A percentile compares a stretch with the other conserved stretches of the same genome.
Conservation (phyloP, 2,797 vertebrate species). For the Acrossocheilus fasciatus region DNA sequence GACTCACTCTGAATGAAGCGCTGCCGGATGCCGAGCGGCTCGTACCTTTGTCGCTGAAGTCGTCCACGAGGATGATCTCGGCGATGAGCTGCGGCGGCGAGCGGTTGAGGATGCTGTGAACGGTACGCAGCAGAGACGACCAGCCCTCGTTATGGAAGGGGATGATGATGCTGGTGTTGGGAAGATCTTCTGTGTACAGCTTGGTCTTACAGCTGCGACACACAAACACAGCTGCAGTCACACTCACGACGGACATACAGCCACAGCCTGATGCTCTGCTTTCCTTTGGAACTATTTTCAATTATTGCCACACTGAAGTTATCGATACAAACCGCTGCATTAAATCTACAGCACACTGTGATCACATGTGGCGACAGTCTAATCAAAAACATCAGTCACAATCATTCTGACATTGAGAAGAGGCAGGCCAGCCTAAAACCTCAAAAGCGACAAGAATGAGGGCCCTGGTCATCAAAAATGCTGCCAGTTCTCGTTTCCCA, state of each 20-base stretch:
- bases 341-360: not conserved
- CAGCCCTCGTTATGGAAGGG: constrained; percentile 99
- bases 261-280: not conserved
- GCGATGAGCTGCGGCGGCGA: constrained; percentile 90
- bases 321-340: not conserved
- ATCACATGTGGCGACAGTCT: not conserved
- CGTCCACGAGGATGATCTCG: constrained; percentile 94
- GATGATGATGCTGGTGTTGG: constrained; percentile 96
- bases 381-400: not conserved
- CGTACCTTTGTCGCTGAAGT: constrained; percentile 96
- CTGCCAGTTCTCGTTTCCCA: not conserved
- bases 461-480: not conserved
- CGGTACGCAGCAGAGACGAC: constrained; percentile 94
- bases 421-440: not conserved
- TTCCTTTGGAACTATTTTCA: not conserved
- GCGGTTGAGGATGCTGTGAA: constrained; percentile 94
- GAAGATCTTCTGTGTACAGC: constrained; percentile 88
- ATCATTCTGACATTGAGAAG: not conserved
- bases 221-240: not conserved
- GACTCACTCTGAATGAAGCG: not conserved
- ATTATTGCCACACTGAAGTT: no score
- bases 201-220: constrained; percentile 86
- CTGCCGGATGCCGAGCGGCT: no score
- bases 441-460: not conserved
- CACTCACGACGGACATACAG: no score